These are phyloP conservation scores for Serrognathus titanus DNA, from an alignment of 2,888 invertebrate species.

Conservation along the genomic window DNA sequence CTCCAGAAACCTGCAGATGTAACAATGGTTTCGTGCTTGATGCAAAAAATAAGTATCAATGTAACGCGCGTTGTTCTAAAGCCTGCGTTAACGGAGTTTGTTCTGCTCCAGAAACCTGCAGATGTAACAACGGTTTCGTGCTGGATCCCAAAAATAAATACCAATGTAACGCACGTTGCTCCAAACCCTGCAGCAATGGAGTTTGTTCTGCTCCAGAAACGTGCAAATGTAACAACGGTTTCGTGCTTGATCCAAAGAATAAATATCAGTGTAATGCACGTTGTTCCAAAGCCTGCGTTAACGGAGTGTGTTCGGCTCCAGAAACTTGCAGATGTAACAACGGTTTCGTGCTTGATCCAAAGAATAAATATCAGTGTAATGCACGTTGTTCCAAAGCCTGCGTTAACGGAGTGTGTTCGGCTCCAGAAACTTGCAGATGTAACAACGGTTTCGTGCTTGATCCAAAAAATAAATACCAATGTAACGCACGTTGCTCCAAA, in stretches of 20 bases:
- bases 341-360: slow-evolving; percentile 12
- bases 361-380: slow-evolving; percentile 36
- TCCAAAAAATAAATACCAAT: slow-evolving; percentile 18
- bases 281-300: slow-evolving; percentile 24
- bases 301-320: slow-evolving; percentile 27
- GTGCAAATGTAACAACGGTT: slow-evolving; percentile 21
- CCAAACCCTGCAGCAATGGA: slow-evolving; percentile 41
- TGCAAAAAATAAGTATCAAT: slow-evolving; percentile 11
- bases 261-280: slow-evolving; percentile 28
- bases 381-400: slow-evolving; percentile 39
- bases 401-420: slow-evolving; percentile 42
- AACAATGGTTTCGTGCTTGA: slow-evolving; percentile 10
- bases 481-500: slow-evolving; percentile 21
- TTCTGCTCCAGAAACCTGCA: slow-evolving; percentile 33
- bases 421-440: slow-evolving; percentile 33
- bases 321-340: slow-evolving; percentile 22
- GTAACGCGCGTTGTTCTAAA: slow-evolving; percentile 21
- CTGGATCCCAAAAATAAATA: slow-evolving; percentile 17
- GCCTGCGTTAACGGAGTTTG: slow-evolving; percentile 29
- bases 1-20: slow-evolving; percentile 53
- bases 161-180: slow-evolving; percentile 28
- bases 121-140: slow-evolving; percentile 27
- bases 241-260: slow-evolving; percentile 20
- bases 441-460: slow-evolving; percentile 4
- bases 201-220: slow-evolving; percentile 9